Conservation (phyloP, 2,113 vertebrate genomes). For the Galeopterus variegatus region DNA sequence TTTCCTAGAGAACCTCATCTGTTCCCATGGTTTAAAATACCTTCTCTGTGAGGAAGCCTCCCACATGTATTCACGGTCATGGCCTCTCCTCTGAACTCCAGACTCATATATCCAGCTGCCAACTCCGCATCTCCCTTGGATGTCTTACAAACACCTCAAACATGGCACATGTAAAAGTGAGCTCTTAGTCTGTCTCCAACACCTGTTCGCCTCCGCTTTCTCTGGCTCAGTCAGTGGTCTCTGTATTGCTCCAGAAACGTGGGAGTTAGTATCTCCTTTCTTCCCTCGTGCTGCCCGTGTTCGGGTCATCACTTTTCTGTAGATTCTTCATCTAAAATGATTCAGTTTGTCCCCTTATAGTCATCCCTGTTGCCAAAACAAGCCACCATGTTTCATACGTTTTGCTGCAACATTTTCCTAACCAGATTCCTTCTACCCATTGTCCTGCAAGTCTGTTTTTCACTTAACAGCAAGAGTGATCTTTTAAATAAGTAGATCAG, state of each 20-base stretch:
- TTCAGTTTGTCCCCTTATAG: neutral
- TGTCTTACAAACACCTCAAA: fast-evolving
- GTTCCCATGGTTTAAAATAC: neutral
- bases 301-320: neutral
- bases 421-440: neutral
- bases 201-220: neutral
- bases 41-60: neutral
- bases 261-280: neutral
- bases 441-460: neutral
- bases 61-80: no score
- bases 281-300: neutral
- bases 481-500: slow-evolving; percentile 28
- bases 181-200: neutral
- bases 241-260: neutral
- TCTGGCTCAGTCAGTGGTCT: neutral
- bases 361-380: neutral
- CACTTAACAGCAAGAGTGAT: neutral
- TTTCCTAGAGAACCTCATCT: neutral
- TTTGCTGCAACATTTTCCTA: neutral
- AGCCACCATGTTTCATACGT: neutral
- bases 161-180: neutral
- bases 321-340: neutral
- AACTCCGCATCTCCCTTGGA: neutral
- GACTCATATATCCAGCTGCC: neutral
- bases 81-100: neutral